Base-by-base conservation (phyloP, 2,888 invertebrate species). In the Rosalia funebris region DNA sequence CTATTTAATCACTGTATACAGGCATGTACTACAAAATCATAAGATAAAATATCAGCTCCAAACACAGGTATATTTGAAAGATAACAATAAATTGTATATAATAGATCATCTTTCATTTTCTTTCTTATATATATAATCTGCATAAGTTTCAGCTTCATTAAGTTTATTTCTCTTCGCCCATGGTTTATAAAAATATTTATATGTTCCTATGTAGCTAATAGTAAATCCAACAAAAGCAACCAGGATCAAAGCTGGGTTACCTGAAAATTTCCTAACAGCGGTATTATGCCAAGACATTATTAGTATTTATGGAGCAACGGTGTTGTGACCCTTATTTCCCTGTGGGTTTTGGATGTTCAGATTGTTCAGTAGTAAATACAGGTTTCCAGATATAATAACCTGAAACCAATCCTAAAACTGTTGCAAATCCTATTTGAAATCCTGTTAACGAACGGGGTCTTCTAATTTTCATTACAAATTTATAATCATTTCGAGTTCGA, bases 321-420 rank as follows among this genome's bases (percentile, higher is more conserved):
- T n/a, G n/a, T n/a, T n/a, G n/a, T n/a, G n/a, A n/a, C n/a, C n/a
- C n/a, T n/a, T n/a, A n/a, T n/a, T n/a, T n/a, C n/a, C 36, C 36
- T 14, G 32, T 4, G 36, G 19, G 9, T 9, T 34, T 39, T 54
- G 15, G 14, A n/a, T n/a, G n/a, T n/a, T n/a, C n/a, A 0, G 37
- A 10, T 12, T n/a, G 5, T 10, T 54, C 47, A 7, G 32, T 60
- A 31, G 70, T 62, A 39, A 81, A 71, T n/a, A 79, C 36, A 1
- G 82, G 82, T 66, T 72, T 78, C 82, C 81, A 82, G 73, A 82
- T 80, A 68, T 82, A 82, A 41, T 77, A 60, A 42, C 82, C 82
- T 36, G 78, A 74, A 5, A 75, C 10, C 9, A 80, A 66, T 7
- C 82, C 82, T 42, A 81, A 3, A 16, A 77, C 61, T 9, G 72